Base-by-base conservation (phyloP, 2,113 vertebrate species). In the Atractosteus spatula region DNA sequence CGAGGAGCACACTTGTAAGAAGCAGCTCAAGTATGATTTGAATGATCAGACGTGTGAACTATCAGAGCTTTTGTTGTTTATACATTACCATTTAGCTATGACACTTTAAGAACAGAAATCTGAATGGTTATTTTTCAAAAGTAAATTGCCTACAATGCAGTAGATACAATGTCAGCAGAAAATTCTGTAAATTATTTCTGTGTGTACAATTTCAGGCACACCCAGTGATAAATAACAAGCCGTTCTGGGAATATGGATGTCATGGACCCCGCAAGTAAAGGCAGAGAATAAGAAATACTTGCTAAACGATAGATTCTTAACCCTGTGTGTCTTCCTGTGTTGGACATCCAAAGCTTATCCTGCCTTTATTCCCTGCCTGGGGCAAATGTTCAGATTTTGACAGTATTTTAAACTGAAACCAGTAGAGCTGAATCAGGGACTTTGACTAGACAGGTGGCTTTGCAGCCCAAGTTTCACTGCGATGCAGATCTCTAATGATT, bases 81-180 rank as follows among this genome's bases (percentile, higher is more conserved):
- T 41, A 56, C 61, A 57, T 71, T 56, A 55, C 55, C 65, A 68
- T 79, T 74, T 72, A 68, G 72, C 75, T 59, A 3, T 66, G 65
- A 74, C 72, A 47, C 73, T 76, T 71, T 71, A 41, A 80, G 75
- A 78, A 74, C 43, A 61, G 74, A 51, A 51, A 72, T 78, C 79
- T 74, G 76, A 70, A 57, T 55, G 69, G 57, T 61, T 72, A 68
- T 76, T 78, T 72, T 70, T 76, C 66, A 76, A 62, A 76, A 78
- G 17, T 76, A 74, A 78, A 81, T 81, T 72, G 74, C 77, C 78
- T 76, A 71, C 55, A 74, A 69, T 68, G 71, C 74, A 69, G 54
- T 57, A 51, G 42, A 51, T 42, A 56, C 70, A 69, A 62, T 44
- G 74, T 81, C 76, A 81, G 76, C 76, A 81, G 57, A 78, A 81